A percentile compares a stretch with the other conserved stretches of the same genome.
phyloP scores from a whole-genome alignment of 2,797 vertebrate species.

The Chrosomus eos region DNA sequence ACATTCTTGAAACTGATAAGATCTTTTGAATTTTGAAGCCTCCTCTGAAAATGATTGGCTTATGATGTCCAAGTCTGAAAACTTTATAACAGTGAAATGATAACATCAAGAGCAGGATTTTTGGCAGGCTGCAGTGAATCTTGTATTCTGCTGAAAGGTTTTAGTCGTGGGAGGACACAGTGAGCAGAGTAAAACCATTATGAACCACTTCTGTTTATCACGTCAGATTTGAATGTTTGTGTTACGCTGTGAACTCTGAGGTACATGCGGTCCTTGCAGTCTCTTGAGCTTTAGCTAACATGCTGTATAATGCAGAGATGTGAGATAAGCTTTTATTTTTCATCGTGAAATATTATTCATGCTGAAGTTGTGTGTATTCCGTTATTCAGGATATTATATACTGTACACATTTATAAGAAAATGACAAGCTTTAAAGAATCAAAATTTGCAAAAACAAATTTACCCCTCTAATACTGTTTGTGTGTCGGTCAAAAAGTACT shows the following conservation, averaged over 20 bases:
- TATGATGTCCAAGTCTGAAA: slow-evolving; percentile 61
- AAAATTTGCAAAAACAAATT: not conserved
- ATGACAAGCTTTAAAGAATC: not conserved
- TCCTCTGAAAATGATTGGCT: not conserved
- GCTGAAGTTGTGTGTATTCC: not conserved
- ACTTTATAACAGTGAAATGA: slow-evolving; percentile 16
- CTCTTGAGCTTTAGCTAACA: not conserved
- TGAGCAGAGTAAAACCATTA: slow-evolving; percentile 29
- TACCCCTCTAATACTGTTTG: no score
- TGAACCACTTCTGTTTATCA: slow-evolving; percentile 38
- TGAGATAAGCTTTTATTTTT: not conserved
- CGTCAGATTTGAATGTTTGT: slow-evolving; percentile 33
- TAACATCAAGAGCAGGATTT: slow-evolving; percentile 39
- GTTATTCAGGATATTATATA: not conserved
- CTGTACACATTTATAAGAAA: not conserved
- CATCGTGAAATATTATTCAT: not conserved
- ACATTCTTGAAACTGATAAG: not conserved
- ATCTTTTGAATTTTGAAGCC: not conserved
- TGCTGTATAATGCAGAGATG: not conserved
- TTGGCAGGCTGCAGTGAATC: not conserved
- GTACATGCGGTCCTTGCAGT: not conserved
- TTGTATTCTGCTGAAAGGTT: slow-evolving; percentile 5
- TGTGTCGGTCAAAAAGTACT: no score
- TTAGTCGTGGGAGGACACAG: slow-evolving; percentile 26
- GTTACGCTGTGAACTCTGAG: slow-evolving; percentile 21